Percentiles rank a stretch among this genome's conserved stretches.
These are phyloP conservation scores for Lypha dubia DNA, from an alignment of 2,888 invertebrate genomes.

Conservation along the genomic window DNA sequence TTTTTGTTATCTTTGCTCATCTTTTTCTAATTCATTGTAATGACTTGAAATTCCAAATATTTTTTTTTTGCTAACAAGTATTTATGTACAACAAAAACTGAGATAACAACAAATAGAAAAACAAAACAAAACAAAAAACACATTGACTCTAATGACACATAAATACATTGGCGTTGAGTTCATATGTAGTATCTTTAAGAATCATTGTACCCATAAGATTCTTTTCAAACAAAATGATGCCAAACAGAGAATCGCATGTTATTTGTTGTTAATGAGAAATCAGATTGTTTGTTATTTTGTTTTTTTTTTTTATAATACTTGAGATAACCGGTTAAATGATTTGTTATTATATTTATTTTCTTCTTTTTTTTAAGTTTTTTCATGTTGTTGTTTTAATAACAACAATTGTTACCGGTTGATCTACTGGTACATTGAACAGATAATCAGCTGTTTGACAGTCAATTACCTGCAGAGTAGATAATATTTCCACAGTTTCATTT, in stretches of 20 bases:
- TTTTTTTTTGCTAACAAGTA: constrained; percentile 17
- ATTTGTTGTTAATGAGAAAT: constrained; percentile 51
- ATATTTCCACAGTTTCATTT: constrained; percentile 4
- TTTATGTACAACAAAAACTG: not conserved
- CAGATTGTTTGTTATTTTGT: too few species aligned
- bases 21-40: constrained; percentile 35
- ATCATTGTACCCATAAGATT: constrained; percentile 20
- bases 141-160: constrained; percentile 49
- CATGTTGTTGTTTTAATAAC: constrained; percentile 18
- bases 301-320: constrained; percentile 23
- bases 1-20: too few species aligned
- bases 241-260: constrained; percentile 44
- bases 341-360: constrained; percentile 7
- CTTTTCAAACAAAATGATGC: constrained; percentile 40
- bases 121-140: constrained; percentile 21
- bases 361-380: not conserved
- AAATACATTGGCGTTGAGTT: constrained; percentile 49
- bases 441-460: constrained; percentile 66
- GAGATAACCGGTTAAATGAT: constrained; percentile 44
- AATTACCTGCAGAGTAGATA: constrained; percentile 24
- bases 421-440: constrained; percentile 56
- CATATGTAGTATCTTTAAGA: constrained; percentile 47
- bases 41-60: constrained; percentile 36
- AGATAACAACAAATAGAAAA: constrained; percentile 3
- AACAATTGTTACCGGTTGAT: constrained; percentile 52